Evolutionary conservation across 2,888 invertebrate genomes (phyloP), one percentile per base, ranked within the genome.

Genomic region (Tipula confusa): DNA sequence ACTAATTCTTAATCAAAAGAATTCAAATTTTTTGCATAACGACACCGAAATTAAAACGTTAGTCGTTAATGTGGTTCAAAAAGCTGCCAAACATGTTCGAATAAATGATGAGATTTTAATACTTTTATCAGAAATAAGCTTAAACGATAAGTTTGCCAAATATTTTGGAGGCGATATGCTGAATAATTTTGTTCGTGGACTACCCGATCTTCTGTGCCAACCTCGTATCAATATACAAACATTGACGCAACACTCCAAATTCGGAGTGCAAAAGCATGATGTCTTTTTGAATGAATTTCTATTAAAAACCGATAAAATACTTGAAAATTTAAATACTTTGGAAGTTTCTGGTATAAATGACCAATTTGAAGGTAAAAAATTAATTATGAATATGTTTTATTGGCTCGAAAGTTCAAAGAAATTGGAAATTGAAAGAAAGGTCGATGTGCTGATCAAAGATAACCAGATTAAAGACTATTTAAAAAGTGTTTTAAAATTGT

Each of bases 381-480:
- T 91, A 85, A 88, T 93, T 11, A 90, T 91, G 85, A 91, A 92
- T 84, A 86, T 93, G 43, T 88, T 92, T 80, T 91, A 91, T 86
- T 92, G 92, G 90, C 24, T 64, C 9, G 24, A 64, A 24, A 13
- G 9, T 82, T 1, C 7, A 24, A 64, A 18, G 9, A 64, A 64
- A 9, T 4, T 24, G 9, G 64, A 64, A 24, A 9, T 24, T 64
- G 64, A 24, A 9, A 7, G 9, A 64, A 64, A 64, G 11, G 9
- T 3, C 9, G 64, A 64, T 24, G 7, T 1, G 9, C 11, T 64
- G 9, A 64, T 64, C 24, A 18, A 64, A 64, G 24, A 64, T 64
- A 24, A 64, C 64, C 18, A 64, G 11, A 64, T 64, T 64, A 64
- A 64, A 64, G 24, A 24, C 0, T 64, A 64, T 24, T 24, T 64